Base-by-base conservation (phyloP, 53 echinoderm and acorn worm genomes). In the Holothuria leucospilota region DNA sequence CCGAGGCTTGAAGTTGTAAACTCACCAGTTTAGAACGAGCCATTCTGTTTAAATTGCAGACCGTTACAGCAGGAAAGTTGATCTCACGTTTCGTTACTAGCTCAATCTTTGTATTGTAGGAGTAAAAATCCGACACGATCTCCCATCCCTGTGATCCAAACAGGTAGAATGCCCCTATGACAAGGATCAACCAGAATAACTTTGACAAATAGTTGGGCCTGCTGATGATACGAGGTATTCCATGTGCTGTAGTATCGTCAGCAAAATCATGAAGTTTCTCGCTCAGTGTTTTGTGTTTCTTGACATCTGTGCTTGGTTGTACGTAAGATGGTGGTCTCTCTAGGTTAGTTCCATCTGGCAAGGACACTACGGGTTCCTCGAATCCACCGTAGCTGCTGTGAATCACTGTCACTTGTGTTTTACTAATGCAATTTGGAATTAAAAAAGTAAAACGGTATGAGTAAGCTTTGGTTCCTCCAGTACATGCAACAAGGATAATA, bases 31-130 rank as follows among this genome's bases (percentile, higher is more conserved):
- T 25, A 21, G 91, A 91, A 21, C 91, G 71, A 6, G 62, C 52
- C 81, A 90, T 68, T 25, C 95, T 91, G 89, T 95, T 95, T 91
- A 95, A 86, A 64, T 95, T 95, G 63, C 96, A 96, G 13, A 96
- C 88, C 16, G 93, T 96, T 7, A 96, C 92, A 0, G 96, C 93
- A 0, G 96, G 96, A 80, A 93, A 96, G 9, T 18, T 49, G 10
- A 94, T 88, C 25, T 70, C 59, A 11, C 68, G 87, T 59, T 92
- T 88, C 28, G 92, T 92, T 25, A 93, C 52, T 9, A 96, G 69
- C 58, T 94, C 92, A 42, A 96, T 90, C 51, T 89, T 93, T 49
- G 93, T 93, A 59, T 89, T 91, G 71, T 89, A 89, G 13, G 94
- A 87, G 64, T 73, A 85, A 14, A 65, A 96, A 23, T 93, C 93